A percentile compares a stretch with the other conserved stretches of the same genome.
These are phyloP conservation scores for Harpagoxenus sublaevis DNA, from an alignment of 2,888 invertebrate species.

Conservation along the genomic window DNA sequence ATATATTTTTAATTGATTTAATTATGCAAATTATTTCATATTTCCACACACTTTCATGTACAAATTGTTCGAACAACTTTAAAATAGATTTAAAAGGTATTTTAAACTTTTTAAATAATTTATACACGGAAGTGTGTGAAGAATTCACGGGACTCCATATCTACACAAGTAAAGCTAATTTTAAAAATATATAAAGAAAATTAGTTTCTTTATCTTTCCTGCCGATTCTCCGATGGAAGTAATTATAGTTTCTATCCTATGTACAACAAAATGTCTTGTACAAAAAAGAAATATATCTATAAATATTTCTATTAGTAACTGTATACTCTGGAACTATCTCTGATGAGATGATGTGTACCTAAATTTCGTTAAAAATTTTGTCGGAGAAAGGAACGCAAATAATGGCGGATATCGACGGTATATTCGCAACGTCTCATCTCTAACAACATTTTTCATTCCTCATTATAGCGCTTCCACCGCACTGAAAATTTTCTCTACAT, in stretches of 20 bases:
- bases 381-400: background rate
- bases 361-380: slow-evolving; percentile 7
- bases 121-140: background rate
- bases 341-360: background rate
- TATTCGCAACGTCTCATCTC: background rate
- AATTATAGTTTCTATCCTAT: background rate
- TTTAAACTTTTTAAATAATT: background rate
- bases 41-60: background rate
- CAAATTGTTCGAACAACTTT: background rate
- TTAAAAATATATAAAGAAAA: background rate
- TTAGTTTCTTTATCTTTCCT: background rate
- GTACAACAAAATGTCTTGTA: background rate
- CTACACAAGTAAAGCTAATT: background rate
- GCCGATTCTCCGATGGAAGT: background rate
- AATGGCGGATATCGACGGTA: background rate
- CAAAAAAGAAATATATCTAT: background rate
- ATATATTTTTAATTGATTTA: background rate
- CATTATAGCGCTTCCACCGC: slow-evolving; percentile 23
- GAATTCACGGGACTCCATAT: background rate
- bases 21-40: background rate
- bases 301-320: background rate
- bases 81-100: background rate
- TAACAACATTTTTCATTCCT: slow-evolving; percentile 30
- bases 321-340: background rate
- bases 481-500: slow-evolving; percentile 38